phyloP scores from a whole-genome alignment of 2,113 vertebrate genomes.

The Hypocryptadius cinnamomeus region DNA sequence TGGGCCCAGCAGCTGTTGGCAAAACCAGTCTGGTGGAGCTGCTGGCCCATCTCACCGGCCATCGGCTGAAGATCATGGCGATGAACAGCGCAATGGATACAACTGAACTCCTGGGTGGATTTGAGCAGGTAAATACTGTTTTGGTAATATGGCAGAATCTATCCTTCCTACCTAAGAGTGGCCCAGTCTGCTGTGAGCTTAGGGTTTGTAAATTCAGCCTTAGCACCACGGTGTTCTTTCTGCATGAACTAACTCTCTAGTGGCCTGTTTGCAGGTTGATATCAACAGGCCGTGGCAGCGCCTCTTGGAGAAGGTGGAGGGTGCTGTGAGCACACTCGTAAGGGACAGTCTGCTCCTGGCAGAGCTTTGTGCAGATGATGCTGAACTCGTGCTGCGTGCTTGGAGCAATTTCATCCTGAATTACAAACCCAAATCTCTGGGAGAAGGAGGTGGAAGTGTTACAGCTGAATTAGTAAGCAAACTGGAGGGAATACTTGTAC shows the following conservation, averaged over 20 bases:
- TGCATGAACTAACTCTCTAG: background rate
- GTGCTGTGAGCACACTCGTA: conserved; percentile 76
- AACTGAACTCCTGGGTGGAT: conserved; percentile 93
- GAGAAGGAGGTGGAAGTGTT: conserved; percentile 71
- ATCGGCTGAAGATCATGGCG: conserved; percentile 86
- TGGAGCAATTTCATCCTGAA: conserved; percentile 89
- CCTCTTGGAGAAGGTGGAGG: conserved; percentile 85
- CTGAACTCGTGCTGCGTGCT: conserved; percentile 84
- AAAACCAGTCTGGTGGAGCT: conserved; percentile 92
- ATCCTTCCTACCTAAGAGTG: background rate
- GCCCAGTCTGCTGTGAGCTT: background rate
- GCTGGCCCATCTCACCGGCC: conserved; percentile 87
- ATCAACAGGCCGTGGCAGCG: conserved; percentile 88
- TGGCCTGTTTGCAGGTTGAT: conserved; percentile 74
- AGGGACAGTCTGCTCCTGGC: conserved; percentile 83
- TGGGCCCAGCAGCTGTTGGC: conserved; percentile 87
- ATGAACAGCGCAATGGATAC: conserved; percentile 98
- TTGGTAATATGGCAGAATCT: background rate
- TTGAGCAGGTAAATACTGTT: conserved; percentile 84
- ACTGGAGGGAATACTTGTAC: conserved; percentile 85
- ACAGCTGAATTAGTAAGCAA: conserved; percentile 84
- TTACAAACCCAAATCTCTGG: conserved; percentile 77
- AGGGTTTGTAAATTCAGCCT: background rate
- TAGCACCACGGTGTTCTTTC: background rate
- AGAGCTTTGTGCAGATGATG: conserved; percentile 81